phyloP scores from a whole-genome alignment of 2,888 invertebrate genomes.

The Pristionchus arcanus region DNA sequence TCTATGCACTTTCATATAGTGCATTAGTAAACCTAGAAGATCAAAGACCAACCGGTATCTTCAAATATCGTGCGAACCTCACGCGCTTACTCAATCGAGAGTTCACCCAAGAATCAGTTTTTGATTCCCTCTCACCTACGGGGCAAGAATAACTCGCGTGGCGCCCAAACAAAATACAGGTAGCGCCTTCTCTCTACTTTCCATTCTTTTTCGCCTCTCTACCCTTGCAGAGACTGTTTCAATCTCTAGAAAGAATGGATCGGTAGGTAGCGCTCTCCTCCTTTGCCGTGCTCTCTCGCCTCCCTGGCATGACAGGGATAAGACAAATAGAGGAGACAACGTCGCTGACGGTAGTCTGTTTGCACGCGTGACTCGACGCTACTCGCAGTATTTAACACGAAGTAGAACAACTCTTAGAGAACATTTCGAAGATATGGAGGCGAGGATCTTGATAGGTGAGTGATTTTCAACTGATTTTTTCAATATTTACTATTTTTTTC shows the following conservation, averaged over 20 bases:
- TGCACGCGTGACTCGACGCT: slow-evolving; percentile 23
- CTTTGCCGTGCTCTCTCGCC: neutral
- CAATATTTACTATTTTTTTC: neutral
- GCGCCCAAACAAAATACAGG: slow-evolving; percentile 40
- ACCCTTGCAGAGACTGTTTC: neutral
- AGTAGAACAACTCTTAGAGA: neutral
- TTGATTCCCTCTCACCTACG: slow-evolving; percentile 42
- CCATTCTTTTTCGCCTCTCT: neutral
- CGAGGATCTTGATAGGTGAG: neutral
- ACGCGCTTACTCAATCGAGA: slow-evolving; percentile 26
- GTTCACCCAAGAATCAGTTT: neutral
- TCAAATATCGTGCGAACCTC: neutral
- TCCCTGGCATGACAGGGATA: neutral
- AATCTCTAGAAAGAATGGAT: too few species aligned
- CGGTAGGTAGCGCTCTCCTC: neutral
- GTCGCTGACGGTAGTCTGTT: neutral
- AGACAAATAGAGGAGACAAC: neutral
- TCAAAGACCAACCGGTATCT: too few species aligned
- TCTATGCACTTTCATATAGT: too few species aligned
- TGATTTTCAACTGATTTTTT: neutral
- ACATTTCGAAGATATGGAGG: neutral
- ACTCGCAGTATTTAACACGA: slow-evolving; percentile 38
- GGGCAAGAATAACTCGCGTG: slow-evolving; percentile 22
- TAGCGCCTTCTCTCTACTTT: neutral
- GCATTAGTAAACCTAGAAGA: too few species aligned